A percentile compares a stretch with the other conserved stretches of the same genome.
Evolutionary conservation across 2,113 vertebrate species (phyloP).

Genomic region (Eurystomus gularis): DNA sequence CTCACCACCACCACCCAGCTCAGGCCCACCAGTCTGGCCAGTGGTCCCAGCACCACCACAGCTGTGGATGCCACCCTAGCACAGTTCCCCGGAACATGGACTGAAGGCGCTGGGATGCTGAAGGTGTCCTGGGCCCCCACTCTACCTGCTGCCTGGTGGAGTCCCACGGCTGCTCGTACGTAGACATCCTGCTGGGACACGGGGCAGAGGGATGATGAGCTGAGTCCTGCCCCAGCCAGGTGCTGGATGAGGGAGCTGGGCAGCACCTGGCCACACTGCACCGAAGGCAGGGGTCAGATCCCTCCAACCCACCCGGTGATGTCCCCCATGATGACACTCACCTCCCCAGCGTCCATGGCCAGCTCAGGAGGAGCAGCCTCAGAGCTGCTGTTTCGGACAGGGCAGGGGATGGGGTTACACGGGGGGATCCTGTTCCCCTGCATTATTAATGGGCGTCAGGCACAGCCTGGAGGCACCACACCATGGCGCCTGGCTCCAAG

Average conservation of each 20-base stretch:
- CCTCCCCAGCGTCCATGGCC: background rate
- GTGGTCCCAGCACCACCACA: background rate
- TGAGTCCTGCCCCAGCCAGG: background rate
- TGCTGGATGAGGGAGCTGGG: background rate
- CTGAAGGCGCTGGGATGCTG: background rate
- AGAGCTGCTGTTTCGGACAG: background rate
- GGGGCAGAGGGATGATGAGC: background rate
- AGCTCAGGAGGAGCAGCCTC: accelerated
- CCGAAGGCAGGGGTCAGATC: background rate
- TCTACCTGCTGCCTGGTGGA: conserved; percentile 16
- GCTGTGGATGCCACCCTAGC: background rate
- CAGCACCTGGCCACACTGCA: accelerated
- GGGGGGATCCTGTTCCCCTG: background rate
- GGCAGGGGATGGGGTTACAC: background rate
- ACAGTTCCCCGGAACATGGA: accelerated
- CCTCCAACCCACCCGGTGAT: background rate
- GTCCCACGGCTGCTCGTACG: background rate
- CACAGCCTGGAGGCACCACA: background rate
- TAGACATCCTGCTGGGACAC: background rate
- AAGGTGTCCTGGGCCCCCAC: background rate
- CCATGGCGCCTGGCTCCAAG: background rate
- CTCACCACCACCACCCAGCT: background rate
- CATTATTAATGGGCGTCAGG: background rate
- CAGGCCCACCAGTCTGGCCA: background rate
- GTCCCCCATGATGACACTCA: background rate